Conservation (phyloP, 2,113 vertebrate species). For the Psophia crepitans region DNA sequence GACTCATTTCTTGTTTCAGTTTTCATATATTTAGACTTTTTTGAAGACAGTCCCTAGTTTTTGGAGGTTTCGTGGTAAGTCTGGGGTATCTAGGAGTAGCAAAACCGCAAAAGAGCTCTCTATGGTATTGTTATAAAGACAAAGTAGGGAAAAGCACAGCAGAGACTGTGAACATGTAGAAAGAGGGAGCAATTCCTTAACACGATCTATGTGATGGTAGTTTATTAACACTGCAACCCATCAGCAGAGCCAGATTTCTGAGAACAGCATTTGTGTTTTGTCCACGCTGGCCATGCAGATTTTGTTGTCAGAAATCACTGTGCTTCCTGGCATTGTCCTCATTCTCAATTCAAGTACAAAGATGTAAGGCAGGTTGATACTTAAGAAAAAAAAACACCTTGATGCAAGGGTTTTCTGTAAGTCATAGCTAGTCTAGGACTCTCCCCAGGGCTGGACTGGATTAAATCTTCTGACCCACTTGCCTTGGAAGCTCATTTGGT, state of each 20-base stretch:
- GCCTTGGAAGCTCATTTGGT: neutral
- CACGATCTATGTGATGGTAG: too few relatives aligned
- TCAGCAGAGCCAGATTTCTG: neutral
- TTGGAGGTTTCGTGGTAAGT: neutral
- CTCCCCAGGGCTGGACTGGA: neutral
- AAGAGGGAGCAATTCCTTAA: neutral
- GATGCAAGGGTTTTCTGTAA: neutral
- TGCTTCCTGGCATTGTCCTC: neutral
- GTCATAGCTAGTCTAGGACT: neutral
- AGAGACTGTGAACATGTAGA: neutral
- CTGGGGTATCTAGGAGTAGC: neutral
- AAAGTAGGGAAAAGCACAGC: neutral
- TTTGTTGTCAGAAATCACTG: neutral
- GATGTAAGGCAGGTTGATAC: neutral
- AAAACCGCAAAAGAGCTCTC: neutral
- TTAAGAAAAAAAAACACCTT: neutral
- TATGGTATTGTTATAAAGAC: neutral
- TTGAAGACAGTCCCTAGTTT: neutral
- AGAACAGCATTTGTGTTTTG: neutral
- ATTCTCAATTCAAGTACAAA: neutral
- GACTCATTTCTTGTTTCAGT: neutral
- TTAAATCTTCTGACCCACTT: neutral
- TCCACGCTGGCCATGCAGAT: rapidly evolving
- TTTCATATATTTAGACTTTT: neutral
- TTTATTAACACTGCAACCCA: neutral